phyloP scores from a whole-genome alignment of 2,113 vertebrate species.

The Passer domesticus region DNA sequence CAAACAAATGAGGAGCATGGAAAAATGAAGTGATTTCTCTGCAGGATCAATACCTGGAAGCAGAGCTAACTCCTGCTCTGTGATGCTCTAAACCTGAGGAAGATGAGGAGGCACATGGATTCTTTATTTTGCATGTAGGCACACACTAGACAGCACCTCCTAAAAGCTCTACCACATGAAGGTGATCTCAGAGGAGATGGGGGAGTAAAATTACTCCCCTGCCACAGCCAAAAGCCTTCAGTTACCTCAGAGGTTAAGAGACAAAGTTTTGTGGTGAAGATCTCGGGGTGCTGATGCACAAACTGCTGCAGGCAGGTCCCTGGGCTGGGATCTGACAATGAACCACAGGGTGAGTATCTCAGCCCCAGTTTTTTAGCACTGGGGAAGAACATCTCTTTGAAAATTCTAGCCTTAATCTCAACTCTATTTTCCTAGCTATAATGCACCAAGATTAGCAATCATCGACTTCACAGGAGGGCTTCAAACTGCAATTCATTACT shows the following conservation, averaged over 20 bases:
- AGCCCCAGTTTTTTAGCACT: not conserved
- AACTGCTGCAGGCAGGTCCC: not conserved
- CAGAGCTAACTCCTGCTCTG: not conserved
- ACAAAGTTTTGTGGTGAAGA: not conserved
- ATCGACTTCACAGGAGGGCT: not conserved
- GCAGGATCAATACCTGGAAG: not conserved
- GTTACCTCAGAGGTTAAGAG: not conserved
- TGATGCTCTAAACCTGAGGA: fast-evolving
- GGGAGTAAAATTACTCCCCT: not conserved
- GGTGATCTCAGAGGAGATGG: not conserved
- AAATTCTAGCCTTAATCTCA: not conserved
- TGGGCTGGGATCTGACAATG: not conserved
- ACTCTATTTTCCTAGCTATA: not conserved
- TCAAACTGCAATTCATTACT: not conserved
- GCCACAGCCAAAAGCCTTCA: not conserved
- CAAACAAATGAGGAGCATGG: not conserved
- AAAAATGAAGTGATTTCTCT: not conserved
- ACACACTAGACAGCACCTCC: not conserved
- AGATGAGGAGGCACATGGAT: not conserved
- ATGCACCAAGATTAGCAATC: not conserved
- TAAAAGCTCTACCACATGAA: not conserved
- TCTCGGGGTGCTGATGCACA: not conserved
- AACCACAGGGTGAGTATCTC: not conserved
- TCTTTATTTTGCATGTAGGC: not conserved
- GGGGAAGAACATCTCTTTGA: not conserved